These are phyloP conservation scores for Loripinus fragilis DNA, from an alignment of 2,888 invertebrate genomes.

Conservation along the genomic window DNA sequence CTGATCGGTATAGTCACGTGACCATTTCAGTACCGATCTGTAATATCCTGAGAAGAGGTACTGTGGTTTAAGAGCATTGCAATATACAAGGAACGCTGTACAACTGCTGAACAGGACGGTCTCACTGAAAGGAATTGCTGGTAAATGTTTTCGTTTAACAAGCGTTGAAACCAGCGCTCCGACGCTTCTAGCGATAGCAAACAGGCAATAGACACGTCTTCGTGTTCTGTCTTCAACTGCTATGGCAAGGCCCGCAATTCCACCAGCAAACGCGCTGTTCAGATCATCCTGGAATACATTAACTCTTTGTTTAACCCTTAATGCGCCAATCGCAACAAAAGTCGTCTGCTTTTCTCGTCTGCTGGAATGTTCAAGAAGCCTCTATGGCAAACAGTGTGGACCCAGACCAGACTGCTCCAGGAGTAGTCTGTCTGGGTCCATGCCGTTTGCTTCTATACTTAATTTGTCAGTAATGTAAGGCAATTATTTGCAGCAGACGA, in stretches of 20 bases:
- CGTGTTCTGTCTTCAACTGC: constrained; percentile 65
- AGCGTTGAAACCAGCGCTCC: constrained; percentile 72
- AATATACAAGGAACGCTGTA: constrained; percentile 69
- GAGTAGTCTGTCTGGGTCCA: neutral
- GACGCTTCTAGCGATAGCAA: constrained; percentile 73
- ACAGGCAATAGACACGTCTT: constrained; percentile 67
- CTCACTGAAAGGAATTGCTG: constrained; percentile 69
- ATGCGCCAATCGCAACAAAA: no score
- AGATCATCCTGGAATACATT: constrained; percentile 69
- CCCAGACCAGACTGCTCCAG: neutral
- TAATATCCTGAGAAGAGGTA: constrained; percentile 73
- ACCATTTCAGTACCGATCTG: constrained; percentile 74
- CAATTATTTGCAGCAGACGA: no score
- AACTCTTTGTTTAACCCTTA: no score
- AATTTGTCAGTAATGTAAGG: no score
- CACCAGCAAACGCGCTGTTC: constrained; percentile 73
- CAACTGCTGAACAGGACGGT: constrained; percentile 69
- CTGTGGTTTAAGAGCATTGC: constrained; percentile 65
- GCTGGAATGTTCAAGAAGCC: no score
- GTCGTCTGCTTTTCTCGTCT: no score
- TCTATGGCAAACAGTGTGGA: neutral
- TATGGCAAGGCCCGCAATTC: constrained; percentile 70
- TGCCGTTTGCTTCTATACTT: no score
- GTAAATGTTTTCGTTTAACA: constrained; percentile 64
- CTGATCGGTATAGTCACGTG: constrained; percentile 71